Percentiles rank a stretch among this genome's conserved stretches.
Evolutionary conservation across 2,797 vertebrate species (phyloP).

Genomic region (Premnoplex brunnescens): DNA sequence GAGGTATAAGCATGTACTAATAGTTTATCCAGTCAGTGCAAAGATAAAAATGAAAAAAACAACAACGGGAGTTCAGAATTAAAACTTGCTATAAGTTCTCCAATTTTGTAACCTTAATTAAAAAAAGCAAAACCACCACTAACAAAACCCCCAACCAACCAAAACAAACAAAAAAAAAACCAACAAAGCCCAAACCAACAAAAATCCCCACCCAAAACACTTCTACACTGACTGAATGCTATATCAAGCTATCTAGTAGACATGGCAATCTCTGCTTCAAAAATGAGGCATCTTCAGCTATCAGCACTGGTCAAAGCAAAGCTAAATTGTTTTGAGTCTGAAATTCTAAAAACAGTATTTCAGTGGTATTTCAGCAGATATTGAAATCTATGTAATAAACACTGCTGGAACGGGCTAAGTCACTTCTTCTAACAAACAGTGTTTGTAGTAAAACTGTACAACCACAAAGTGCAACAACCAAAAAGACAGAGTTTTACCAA

Average conservation of each 20-base stretch:
- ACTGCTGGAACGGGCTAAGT: not conserved
- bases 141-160: not conserved
- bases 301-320: not conserved
- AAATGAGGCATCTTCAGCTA: not conserved
- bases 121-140: not conserved
- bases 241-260: not conserved
- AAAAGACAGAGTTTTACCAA: not conserved
- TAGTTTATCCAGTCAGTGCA: not conserved
- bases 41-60: not conserved
- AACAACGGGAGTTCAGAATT: not conserved
- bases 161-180: not conserved
- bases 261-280: not conserved
- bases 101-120: not conserved
- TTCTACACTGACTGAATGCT: not conserved
- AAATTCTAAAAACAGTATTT: not conserved
- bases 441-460: not conserved
- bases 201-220: not conserved
- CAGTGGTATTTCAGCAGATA: not conserved
- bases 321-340: not conserved
- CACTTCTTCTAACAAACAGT: not conserved
- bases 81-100: not conserved
- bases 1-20: fast-evolving
- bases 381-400: not conserved
- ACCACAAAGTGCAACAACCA: not conserved
- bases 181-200: not conserved